Base-by-base conservation (phyloP, 2,797 vertebrate genomes). In the Muraenolepis orangiensis region DNA sequence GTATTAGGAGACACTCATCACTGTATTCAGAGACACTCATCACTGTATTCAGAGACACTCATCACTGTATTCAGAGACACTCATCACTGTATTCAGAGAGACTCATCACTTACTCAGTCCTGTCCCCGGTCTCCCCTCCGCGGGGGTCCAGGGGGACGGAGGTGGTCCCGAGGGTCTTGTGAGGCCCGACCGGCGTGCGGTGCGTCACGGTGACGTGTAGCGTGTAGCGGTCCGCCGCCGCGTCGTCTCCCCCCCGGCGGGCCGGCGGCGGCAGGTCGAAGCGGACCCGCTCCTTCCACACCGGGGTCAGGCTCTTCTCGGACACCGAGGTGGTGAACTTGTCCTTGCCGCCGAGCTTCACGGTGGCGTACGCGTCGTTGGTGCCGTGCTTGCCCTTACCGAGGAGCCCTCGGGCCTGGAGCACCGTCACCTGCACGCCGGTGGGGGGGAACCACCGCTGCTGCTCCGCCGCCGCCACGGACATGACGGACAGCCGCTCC, bases 281-380 rank as follows among this genome's bases (percentile, higher is more conserved):
- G 3, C 94, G 90, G 93, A 96, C 96, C 81, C 96, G 96, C 87
- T 96, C 96, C 46, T 93, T 92, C 97, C 97, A 98, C 73, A 94
- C 83, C 3, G 97, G 96, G 0, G 93, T 89, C 74, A 93, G 91
- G 87, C 92, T 92, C 84, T 96, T 97, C 92, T 98, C 96, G 51
- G 88, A 91, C 90, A 97, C 96, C 31, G 95, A 93, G 0, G 97
- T 98, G 88, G 94, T 94, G 84, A 93, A 97, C 92, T 95, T 96
- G 66, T 97, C 96, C 78, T 96, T 95, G 82, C 94, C 95, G 93
- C 98, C 92, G n/a, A n/a, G n/a, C 82, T 96, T 96, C 93, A 99
- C 96, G 85, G 96, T 85, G 40, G 96, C 91, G 87, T 96, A 98
- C 4, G 96, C 96, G 74, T 98, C 97, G 89, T 97, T 97, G 34